Conservation (phyloP, 2,797 vertebrate genomes). For the Rhinoraja longicauda region DNA sequence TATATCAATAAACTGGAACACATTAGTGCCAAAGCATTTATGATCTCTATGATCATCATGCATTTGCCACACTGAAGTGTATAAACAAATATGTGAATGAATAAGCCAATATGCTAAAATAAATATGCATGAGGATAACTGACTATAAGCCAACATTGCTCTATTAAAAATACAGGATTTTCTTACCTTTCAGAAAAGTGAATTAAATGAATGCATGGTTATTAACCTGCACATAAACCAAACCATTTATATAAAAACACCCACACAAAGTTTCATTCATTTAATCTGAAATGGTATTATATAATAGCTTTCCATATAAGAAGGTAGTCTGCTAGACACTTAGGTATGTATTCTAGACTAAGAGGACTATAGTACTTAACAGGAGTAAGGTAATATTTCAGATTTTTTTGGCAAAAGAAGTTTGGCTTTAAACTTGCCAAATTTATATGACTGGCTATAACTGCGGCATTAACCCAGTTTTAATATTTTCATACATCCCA, state of each 20-base stretch:
- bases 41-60: too few species aligned
- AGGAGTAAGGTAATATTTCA: conserved; percentile 20
- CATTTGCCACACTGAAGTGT: background rate
- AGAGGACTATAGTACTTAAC: background rate
- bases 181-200: background rate
- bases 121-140: background rate
- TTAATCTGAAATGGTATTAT: background rate
- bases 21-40: background rate
- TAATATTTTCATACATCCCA: background rate
- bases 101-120: background rate
- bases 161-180: background rate
- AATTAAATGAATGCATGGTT: conserved; percentile 9
- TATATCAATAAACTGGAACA: background rate
- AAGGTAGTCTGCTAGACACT: background rate
- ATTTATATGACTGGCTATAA: background rate
- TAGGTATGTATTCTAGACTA: background rate
- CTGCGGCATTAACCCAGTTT: background rate
- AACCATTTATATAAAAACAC: conserved; percentile 2
- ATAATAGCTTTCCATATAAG: background rate
- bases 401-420: background rate
- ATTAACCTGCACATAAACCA: background rate
- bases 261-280: background rate
- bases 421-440: background rate
- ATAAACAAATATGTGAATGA: conserved; percentile 19
- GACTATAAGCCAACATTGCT: background rate